These are phyloP conservation scores for Resseliella maxima DNA, from an alignment of 2,888 invertebrate genomes.

Conservation along the genomic window DNA sequence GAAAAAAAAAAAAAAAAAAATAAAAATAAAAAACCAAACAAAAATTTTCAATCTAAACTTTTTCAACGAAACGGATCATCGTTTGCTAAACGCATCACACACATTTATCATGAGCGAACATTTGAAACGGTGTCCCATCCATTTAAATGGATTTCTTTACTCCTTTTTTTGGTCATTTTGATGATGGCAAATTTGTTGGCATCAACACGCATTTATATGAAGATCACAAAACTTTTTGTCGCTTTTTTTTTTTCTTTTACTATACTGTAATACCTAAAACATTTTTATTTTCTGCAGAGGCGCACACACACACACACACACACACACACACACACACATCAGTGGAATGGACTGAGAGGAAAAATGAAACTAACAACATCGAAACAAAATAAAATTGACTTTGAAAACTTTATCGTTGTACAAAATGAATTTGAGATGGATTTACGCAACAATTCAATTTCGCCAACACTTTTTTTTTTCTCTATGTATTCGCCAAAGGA, in stretches of 20 bases:
- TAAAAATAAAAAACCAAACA: background rate
- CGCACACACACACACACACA: no score
- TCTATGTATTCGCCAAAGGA: background rate
- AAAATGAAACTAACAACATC: conserved; percentile 34
- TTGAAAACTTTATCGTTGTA: conserved; percentile 17
- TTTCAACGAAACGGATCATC: conserved; percentile 1
- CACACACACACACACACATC: no score
- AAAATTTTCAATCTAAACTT: conserved; percentile 33
- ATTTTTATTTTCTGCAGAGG: background rate
- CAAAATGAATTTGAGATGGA: conserved; percentile 15
- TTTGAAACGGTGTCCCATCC: background rate
- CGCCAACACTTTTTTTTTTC: background rate
- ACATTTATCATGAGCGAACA: background rate
- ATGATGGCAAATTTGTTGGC: background rate
- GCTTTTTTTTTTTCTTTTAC: background rate
- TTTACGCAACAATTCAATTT: background rate
- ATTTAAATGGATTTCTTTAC: background rate
- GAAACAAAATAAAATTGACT: conserved; percentile 28
- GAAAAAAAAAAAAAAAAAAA: no score
- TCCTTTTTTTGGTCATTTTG: background rate
- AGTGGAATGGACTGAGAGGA: background rate
- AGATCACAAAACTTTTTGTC: background rate
- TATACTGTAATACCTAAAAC: background rate
- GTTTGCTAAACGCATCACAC: background rate
- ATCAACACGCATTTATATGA: background rate